phyloP scores from a whole-genome alignment of 1,140 invertebrate species.

The Bombus picipes region DNA sequence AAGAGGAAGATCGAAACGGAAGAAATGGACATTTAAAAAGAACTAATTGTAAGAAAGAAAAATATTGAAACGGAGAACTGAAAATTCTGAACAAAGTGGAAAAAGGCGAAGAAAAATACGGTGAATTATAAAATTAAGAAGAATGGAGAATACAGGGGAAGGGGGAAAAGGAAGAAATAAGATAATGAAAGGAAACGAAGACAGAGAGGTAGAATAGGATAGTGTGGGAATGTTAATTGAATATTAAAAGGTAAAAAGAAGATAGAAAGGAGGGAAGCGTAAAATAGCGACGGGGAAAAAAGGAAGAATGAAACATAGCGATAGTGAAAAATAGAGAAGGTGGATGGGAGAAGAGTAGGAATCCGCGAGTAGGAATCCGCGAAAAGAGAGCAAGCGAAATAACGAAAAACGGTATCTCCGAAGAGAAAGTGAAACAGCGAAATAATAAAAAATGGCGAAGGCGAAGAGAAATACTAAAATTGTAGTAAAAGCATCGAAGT shows the following conservation, averaged over 20 bases:
- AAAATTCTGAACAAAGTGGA: neutral
- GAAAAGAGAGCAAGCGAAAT: neutral
- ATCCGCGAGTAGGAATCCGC: neutral
- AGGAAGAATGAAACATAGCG: neutral
- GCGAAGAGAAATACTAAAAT: neutral
- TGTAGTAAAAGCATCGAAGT: neutral
- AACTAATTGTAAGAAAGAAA: no score
- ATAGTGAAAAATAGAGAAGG: conserved; percentile 10
- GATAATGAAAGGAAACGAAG: neutral
- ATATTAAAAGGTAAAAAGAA: neutral
- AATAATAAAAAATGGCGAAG: neutral
- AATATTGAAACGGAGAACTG: neutral
- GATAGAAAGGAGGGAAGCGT: neutral
- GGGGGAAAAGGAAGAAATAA: neutral
- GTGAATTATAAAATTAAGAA: neutral
- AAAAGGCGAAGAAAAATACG: neutral
- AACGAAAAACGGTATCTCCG: neutral
- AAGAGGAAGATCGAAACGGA: neutral
- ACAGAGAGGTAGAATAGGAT: neutral
- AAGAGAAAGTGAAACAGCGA: conserved; percentile 1
- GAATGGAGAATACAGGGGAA: neutral
- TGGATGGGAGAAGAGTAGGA: neutral
- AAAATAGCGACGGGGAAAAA: neutral
- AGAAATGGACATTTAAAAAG: neutral
- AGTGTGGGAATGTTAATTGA: neutral